These are phyloP conservation scores for Gyps fulvus DNA, from an alignment of 2,113 vertebrate species.

Conservation along the genomic window DNA sequence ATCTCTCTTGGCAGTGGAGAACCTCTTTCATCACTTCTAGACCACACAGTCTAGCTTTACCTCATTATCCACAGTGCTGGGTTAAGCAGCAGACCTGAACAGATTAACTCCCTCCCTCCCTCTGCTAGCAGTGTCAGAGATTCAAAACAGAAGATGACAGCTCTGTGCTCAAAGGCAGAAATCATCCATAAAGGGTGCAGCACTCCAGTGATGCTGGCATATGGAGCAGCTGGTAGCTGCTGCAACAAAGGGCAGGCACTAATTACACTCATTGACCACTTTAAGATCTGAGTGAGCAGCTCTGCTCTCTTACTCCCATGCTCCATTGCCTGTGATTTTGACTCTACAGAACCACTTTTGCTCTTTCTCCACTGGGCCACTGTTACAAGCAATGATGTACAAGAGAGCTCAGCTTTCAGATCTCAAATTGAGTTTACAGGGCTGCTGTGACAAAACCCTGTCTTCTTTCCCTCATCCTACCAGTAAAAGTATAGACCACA, in stretches of 20 bases:
- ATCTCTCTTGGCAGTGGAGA: not conserved
- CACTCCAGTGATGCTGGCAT: not conserved
- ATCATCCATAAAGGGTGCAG: not conserved
- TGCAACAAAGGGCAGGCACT: not conserved
- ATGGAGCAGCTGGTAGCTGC: not conserved
- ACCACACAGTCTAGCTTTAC: not conserved
- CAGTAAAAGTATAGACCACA: not conserved
- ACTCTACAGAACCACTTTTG: not conserved
- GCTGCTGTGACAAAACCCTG: not conserved
- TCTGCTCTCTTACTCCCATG: not conserved
- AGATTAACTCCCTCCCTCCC: not conserved
- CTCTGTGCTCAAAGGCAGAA: not conserved
- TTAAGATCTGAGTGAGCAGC: not conserved
- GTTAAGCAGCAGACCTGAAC: not conserved
- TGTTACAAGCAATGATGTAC: not conserved
- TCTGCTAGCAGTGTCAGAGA: not conserved
- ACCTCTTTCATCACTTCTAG: not conserved
- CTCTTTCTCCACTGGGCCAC: not conserved
- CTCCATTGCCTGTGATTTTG: not conserved
- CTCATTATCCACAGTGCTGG: not conserved
- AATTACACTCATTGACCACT: not conserved
- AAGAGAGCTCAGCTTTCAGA: constrained; percentile 2
- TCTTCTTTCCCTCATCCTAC: not conserved
- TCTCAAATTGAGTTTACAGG: not conserved
- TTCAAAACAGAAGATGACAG: not conserved